phyloP scores from a whole-genome alignment of 92 coral and sea anemone genomes.

The Parazoanthus atlanticus region DNA sequence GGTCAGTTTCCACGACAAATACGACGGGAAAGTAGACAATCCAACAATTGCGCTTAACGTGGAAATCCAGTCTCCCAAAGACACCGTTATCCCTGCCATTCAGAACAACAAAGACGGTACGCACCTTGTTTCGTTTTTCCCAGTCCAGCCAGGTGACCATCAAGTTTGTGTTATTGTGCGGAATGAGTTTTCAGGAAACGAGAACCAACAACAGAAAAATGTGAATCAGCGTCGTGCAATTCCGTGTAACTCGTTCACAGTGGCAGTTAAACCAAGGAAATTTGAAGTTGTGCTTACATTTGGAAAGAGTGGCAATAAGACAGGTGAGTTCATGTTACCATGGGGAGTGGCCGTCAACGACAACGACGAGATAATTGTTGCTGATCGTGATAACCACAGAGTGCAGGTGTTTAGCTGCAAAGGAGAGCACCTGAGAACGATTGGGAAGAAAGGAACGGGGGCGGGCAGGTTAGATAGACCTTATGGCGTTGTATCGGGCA shows the following conservation, averaged over 20 bases:
- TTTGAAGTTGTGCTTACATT: conserved; percentile 23
- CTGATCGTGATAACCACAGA: conserved; percentile 12
- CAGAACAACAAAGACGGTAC: too few relatives aligned
- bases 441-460: too few relatives aligned
- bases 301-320: conserved; percentile 13
- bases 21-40: not conserved
- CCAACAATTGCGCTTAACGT: not conserved
- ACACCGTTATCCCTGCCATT: not conserved
- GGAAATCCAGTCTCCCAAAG: not conserved
- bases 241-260: conserved; percentile 21
- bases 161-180: too few relatives aligned
- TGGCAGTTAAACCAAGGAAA: conserved; percentile 14
- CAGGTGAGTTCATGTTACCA: conserved; percentile 11
- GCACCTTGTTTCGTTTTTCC: not conserved
- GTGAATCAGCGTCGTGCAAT: not conserved
- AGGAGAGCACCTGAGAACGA: conserved; percentile 14
- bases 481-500: too few relatives aligned
- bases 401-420: conserved; percentile 33
- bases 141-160: too few relatives aligned
- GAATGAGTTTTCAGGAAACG: too few relatives aligned
- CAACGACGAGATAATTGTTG: conserved; percentile 39
- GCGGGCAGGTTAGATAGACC: too few relatives aligned
- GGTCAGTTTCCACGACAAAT: not conserved
- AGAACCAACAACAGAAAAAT: too few relatives aligned
- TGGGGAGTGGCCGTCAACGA: conserved; percentile 43